Evolutionary conservation across 1,140 invertebrate species (phyloP), one percentile per base, ranked within the genome.

Genomic region (Sogatella furcifera): DNA sequence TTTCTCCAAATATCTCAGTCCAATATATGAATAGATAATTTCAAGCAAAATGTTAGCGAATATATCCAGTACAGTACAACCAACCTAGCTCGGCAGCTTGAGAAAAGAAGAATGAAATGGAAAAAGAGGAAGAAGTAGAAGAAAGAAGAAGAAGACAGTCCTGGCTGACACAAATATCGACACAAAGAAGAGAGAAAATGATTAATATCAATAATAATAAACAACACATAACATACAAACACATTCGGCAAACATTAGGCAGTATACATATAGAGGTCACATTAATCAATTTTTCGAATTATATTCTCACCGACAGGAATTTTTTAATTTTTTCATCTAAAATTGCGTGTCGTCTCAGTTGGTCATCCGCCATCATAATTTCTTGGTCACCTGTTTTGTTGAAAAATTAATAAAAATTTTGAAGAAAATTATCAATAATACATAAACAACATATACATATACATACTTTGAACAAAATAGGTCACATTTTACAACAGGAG

Each of bases 241-340:
- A 60, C 46, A 43, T 13, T 15, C n/a, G 57, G 22, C 34, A 41
- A 31, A 42, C 34, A 38, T 38, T 9, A 38, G 34, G 34, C 34
- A 38, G 24, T n/a, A n/a, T n/a, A n/a, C n/a, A n/a, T n/a, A n/a
- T n/a, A n/a, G n/a, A n/a, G n/a, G 31, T 38, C 8, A 38, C 34
- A 38, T 2, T 10, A 38, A 38, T 38, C 34, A 38, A 38, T 38
- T 38, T 38, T 38, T 38, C 2, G 41, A 5, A 49, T 52, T 15
- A 10, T 49, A 42, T 57, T 73, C 86, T 88, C 83, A 94, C 90
- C 88, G 88, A 88, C 78, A 92, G 80, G 78, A 92, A 93, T 78
- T 90, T 92, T 86, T 91, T 91, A 78, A 92, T 92, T 85, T 91
- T 92, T 78, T 90, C 88, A 76, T 90, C 88, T 78, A 92, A 83